Conservation (phyloP, 1,140 invertebrate genomes). For the Marisa cornuarietis region DNA sequence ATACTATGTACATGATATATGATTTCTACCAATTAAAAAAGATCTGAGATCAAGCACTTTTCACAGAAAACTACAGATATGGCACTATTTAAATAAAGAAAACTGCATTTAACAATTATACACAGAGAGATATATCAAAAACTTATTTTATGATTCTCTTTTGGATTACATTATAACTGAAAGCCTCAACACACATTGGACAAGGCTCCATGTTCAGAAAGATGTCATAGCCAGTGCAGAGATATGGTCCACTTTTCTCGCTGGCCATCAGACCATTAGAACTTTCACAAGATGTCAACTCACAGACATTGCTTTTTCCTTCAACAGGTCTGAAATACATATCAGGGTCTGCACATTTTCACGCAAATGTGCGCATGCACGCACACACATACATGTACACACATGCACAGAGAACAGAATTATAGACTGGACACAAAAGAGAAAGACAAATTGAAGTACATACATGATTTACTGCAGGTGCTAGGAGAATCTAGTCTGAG, state of each 20-base stretch:
- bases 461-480: background rate
- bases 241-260: conserved; percentile 70
- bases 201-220: conserved; percentile 89
- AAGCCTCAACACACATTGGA: conserved; percentile 75
- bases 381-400: conserved; percentile 12
- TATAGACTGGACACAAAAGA: background rate
- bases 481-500: too few relatives aligned
- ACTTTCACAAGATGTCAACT: background rate
- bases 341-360: conserved; percentile 1
- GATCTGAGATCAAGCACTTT: too few relatives aligned
- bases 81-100: background rate
- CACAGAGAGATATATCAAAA: too few relatives aligned
- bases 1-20: background rate
- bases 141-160: background rate
- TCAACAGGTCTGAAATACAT: conserved; percentile 23
- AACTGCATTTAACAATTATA: background rate
- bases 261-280: background rate
- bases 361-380: background rate
- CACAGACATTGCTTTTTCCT: background rate
- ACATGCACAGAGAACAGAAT: background rate
- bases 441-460: background rate
- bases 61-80: background rate
- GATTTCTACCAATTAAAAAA: background rate
- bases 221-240: conserved; percentile 89
- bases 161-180: background rate